These are phyloP conservation scores for Pachyramphus minor DNA, from an alignment of 2,113 vertebrate genomes.

Conservation along the genomic window DNA sequence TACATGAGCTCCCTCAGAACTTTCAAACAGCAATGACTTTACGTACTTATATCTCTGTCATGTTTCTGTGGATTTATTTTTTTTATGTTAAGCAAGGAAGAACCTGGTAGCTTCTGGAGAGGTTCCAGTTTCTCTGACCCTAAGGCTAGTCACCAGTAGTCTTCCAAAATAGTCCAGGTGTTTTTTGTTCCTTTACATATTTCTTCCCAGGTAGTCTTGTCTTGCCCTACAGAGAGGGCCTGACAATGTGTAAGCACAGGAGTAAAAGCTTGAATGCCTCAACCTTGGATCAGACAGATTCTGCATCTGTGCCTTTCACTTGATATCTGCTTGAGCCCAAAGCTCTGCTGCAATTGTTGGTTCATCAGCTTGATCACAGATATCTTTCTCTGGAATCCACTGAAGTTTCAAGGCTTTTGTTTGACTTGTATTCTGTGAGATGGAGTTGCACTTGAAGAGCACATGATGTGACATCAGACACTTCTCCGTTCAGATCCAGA, in stretches of 20 bases:
- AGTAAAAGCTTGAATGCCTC: neutral
- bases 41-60: accelerated
- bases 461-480: accelerated
- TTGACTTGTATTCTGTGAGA: neutral
- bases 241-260: neutral
- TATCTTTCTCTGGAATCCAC: neutral
- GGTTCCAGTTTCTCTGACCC: neutral
- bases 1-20: neutral
- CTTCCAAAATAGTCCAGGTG: neutral
- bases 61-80: neutral
- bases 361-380: neutral
- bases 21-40: neutral
- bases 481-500: neutral
- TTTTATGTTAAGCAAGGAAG: neutral
- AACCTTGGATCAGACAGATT: neutral
- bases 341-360: neutral
- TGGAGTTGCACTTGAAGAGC: neutral
- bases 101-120: neutral
- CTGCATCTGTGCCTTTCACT: neutral
- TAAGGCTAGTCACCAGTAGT: neutral
- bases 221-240: neutral
- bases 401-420: neutral
- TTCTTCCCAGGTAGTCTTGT: neutral
- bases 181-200: neutral
- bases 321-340: neutral